A percentile compares a stretch with the other conserved stretches of the same genome.
Evolutionary conservation across 1,140 invertebrate species (phyloP).

Genomic region (Heliconius eleuchia): DNA sequence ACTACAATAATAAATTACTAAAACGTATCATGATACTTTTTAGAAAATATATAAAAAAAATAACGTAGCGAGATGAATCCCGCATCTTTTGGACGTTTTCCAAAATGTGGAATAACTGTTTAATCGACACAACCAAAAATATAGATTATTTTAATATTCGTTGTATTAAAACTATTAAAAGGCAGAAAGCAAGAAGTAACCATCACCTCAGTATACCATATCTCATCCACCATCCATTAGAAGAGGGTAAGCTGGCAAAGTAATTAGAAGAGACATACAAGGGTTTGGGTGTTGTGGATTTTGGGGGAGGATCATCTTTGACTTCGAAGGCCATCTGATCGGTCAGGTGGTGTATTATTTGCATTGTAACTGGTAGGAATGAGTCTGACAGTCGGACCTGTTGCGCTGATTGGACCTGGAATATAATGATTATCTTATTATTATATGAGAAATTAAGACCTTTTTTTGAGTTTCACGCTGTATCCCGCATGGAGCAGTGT

Average conservation of each 20-base stretch:
- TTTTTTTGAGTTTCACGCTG: too few relatives aligned
- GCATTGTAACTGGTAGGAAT: slow-evolving; percentile 82
- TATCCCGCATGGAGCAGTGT: background rate
- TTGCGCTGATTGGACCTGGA: slow-evolving; percentile 65
- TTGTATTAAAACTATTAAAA: background rate
- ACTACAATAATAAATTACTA: too few relatives aligned
- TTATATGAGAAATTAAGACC: background rate
- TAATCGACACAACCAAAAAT: too few relatives aligned
- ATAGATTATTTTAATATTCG: too few relatives aligned
- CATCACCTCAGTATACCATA: slow-evolving; percentile 45
- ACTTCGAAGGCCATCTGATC: slow-evolving; percentile 82
- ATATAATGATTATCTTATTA: slow-evolving; percentile 12
- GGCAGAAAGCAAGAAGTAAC: slow-evolving; percentile 25
- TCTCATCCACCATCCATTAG: slow-evolving; percentile 45
- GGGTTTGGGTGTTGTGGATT: slow-evolving; percentile 53
- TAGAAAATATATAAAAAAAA: too few relatives aligned
- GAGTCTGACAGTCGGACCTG: slow-evolving; percentile 70
- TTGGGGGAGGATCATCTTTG: slow-evolving; percentile 64
- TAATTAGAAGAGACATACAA: slow-evolving; percentile 47
- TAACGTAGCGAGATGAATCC: too few relatives aligned
- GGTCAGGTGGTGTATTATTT: slow-evolving; percentile 82
- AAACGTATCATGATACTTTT: too few relatives aligned
- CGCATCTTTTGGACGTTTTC: too few relatives aligned
- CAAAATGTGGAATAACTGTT: too few relatives aligned
- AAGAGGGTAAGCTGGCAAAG: slow-evolving; percentile 33